Evolutionary conservation across 1,140 invertebrate species (phyloP), one percentile per base, ranked within the genome.

Genomic region (Portunus trituberculatus): DNA sequence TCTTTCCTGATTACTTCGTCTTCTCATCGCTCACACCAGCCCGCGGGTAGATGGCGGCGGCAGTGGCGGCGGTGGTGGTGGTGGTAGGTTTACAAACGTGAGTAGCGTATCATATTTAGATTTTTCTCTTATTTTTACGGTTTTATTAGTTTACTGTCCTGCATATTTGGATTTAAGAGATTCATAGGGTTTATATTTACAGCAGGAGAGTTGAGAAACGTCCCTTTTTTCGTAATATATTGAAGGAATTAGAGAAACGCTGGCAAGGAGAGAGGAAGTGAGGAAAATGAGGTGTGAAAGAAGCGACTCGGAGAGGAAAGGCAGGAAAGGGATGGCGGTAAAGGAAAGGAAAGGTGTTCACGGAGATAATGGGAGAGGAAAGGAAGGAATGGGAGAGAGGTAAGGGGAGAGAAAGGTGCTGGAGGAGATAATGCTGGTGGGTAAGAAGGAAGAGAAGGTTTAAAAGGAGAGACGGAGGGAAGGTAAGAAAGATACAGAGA

Each of bases 1-100:
- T 28, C 12, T 45, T 91, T 10, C 45, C 89, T 91, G 32, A 91
- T 48, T 91, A 52, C 16, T 91, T 91, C 89, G 46, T 16, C 86
- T 76, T n/a, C 67, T 76, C n/a, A 76, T 76, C 67, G 67, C 67
- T 76, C 67, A n/a, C n/a, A n/a, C 39, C 39, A 39, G 39, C 39
- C 39, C 39, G 39, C 39, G 10, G 52, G 52, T 59, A 20, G 52
- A 20, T n/a, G 67, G 25, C 3, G 67, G 67, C n/a, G 20, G n/a
- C n/a, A 20, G 52, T n/a, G 20, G 67, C 20, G 67, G n/a, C 20
- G n/a, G 67, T n/a, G 67, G 67, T n/a, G 67, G 67, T 76, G 67
- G 67, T 76, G 67, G 67, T n/a, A 20, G 67, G 67, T 76, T 76
- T 25, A 76, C 12, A 76, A n/a, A 76, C 52, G 52, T 59, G 52